Percentiles rank a stretch among this genome's conserved stretches.
Conservation (phyloP, 2,113 vertebrate species). For the Ivindomyrus marchei region DNA sequence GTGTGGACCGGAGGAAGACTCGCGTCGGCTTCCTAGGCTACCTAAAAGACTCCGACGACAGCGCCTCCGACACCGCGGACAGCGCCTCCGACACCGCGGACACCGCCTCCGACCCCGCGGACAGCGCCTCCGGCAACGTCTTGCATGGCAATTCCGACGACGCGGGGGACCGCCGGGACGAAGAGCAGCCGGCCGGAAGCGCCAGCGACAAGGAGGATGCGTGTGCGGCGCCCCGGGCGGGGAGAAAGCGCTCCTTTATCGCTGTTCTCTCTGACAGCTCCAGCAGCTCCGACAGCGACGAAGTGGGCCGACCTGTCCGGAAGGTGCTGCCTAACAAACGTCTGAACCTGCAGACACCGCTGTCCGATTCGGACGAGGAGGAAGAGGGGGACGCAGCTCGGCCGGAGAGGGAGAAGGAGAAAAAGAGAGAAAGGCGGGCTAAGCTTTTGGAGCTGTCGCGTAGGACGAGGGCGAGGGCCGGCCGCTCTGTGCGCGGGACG, state of each 20-base stretch:
- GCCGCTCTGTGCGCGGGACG: neutral
- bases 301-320: neutral
- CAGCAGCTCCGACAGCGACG: slow-evolving; percentile 18
- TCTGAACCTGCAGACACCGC: neutral
- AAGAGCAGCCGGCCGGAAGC: neutral
- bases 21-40: neutral
- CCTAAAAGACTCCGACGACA: neutral
- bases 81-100: neutral
- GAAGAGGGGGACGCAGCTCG: neutral
- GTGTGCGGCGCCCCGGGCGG: neutral
- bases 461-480: neutral
- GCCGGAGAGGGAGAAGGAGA: neutral
- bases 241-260: neutral
- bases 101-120: neutral
- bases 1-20: slow-evolving; percentile 18
- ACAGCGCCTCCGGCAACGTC: neutral
- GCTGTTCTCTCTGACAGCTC: neutral
- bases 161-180: neutral
- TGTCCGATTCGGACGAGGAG: slow-evolving; percentile 10
- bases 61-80: neutral
- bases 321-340: slow-evolving; percentile 12
- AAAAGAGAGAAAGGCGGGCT: neutral
- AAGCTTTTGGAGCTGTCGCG: slow-evolving; percentile 16
- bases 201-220: slow-evolving; percentile 1
- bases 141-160: neutral